Evolutionary conservation across 92 coral and sea anemone genomes (phyloP), one percentile per base, ranked within the genome.

Genomic region (Zoanthus solanderi): DNA sequence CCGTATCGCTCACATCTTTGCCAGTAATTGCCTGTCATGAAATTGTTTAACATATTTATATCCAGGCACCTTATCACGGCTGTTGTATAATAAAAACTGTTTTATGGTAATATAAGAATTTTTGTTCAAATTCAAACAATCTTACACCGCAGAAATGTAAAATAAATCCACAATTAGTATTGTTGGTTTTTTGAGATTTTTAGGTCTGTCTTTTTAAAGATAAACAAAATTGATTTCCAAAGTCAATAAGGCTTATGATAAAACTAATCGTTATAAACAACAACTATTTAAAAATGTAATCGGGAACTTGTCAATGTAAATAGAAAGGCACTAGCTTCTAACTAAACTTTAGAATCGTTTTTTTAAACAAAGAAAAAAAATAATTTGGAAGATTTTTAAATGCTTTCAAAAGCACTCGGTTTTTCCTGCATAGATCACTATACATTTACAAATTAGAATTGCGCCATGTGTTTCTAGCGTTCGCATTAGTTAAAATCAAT

Each of bases 401-500:
- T 30, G 4, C 4, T 30, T 34, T 69, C 9, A 69, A 28, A 29
- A 5, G 17, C 42, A 30, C 15, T 7, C 6, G 6, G 23, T 63
- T 13, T 15, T 69, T 69, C 3, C 45, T 15, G 16, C 46, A 23
- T 30, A 0, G 75, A 29, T 6, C 72, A 9, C 34, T 23, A 29
- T 69, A 69, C 75, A 2, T 8, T 14, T 4, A 32, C 75, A 69
- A 16, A 30, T 31, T 69, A 34, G 15, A 30, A 12, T 54, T 77
- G 15, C 66, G 57, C 85, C 74, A 46, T 66, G 75, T 81, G 75
- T 46, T 45, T 65, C 61, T 61, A n/a, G 29, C 11, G 34, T 79
- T 81, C 74, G 53, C 23, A n/a, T 28, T 9, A 81, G 48, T 30
- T 81, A 45, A 63, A 46, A 81, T 23, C 66, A 81, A 81, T 66